Conservation (phyloP, 2,113 vertebrate genomes). For the Eulacestoma nigropectus region DNA sequence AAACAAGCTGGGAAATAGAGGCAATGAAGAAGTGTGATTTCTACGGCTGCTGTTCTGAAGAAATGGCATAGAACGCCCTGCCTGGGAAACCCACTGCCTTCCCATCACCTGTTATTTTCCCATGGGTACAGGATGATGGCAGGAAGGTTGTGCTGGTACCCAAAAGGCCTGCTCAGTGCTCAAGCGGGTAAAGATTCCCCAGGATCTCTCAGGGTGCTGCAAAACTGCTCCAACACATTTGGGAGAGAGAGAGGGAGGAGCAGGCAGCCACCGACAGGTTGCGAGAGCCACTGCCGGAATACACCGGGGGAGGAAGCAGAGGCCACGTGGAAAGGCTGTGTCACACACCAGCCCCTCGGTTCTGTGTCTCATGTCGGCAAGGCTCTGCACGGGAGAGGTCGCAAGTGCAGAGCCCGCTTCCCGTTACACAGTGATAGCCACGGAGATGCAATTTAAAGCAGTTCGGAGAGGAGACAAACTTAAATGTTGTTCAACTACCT, state of each 20-base stretch:
- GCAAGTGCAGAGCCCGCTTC: neutral
- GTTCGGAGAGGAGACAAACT: neutral
- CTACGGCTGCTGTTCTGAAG: neutral
- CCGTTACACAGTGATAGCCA: neutral
- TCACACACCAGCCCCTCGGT: accelerated
- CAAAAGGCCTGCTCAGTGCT: accelerated
- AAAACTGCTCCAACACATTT: neutral
- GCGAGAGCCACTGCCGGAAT: accelerated
- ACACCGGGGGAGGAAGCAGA: accelerated
- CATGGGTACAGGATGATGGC: accelerated
- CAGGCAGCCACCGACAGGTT: accelerated
- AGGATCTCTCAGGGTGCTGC: accelerated
- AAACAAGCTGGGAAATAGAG: accelerated
- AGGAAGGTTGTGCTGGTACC: neutral
- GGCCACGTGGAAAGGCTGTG: neutral
- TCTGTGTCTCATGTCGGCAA: accelerated
- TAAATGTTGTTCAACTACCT: neutral
- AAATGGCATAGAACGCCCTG: neutral
- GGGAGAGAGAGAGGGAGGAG: neutral
- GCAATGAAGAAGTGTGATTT: neutral
- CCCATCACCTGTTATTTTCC: neutral
- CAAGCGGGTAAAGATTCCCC: neutral
- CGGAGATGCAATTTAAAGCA: neutral
- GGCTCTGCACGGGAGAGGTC: neutral
- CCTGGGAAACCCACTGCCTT: neutral